phyloP scores from a whole-genome alignment of 2,113 vertebrate genomes.

The Pardalotus punctatus region DNA sequence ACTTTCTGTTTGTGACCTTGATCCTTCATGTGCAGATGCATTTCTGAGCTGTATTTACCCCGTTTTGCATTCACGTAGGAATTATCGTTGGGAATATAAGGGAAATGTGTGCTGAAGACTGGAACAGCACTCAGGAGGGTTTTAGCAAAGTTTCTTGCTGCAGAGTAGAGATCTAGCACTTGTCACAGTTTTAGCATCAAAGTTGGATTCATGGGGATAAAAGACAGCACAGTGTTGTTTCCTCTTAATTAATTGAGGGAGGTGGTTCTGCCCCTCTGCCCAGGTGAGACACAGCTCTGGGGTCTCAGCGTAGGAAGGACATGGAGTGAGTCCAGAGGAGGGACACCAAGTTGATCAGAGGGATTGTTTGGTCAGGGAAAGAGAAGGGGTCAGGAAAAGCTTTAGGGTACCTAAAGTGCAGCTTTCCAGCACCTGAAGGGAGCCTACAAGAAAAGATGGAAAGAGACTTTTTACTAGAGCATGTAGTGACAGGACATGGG shows the following conservation, averaged over 20 bases:
- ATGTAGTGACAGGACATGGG: too few relatives aligned
- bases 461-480: not conserved
- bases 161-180: fast-evolving
- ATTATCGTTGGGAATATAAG: fast-evolving
- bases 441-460: not conserved
- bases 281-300: not conserved
- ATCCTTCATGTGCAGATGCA: not conserved
- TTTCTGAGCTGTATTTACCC: not conserved
- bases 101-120: not conserved
- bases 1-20: not conserved
- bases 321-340: fast-evolving
- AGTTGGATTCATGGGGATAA: not conserved
- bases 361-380: not conserved
- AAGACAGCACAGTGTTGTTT: not conserved
- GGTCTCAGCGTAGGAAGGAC: not conserved
- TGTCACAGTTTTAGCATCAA: not conserved
- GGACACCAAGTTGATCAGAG: too few relatives aligned
- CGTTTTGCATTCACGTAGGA: not conserved
- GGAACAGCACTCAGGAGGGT: not conserved
- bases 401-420: not conserved
- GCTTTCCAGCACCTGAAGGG: not conserved
- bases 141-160: not conserved
- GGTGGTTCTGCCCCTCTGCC: not conserved
- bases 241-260: not conserved
- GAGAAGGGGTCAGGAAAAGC: not conserved